Base-by-base conservation (phyloP, 2,888 invertebrate species). In the Aelia acuminata region DNA sequence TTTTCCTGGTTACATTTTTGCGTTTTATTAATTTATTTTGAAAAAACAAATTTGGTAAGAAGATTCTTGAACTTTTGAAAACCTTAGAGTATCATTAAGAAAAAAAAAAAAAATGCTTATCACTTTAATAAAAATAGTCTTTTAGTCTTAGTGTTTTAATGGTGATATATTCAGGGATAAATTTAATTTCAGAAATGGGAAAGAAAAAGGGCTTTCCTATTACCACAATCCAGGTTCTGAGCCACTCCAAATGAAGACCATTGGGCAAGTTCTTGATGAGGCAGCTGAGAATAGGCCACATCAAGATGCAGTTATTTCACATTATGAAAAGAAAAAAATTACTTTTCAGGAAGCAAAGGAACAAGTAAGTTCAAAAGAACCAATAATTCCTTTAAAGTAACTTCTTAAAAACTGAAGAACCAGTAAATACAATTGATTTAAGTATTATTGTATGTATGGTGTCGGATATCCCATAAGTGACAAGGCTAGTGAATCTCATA, bases 121-220 rank as follows among this genome's bases (percentile, higher is more conserved):
- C n/a, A n/a, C n/a, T n/a, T n/a, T n/a, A n/a, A n/a, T 50, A 20
- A 50, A 50, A 50, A 1, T 20, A 50, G 20, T 50, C 22, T 0
- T 26, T 57, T 8, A n/a, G 3, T 18, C 15, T 63, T 31, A 63
- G 0, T 63, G 26, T 31, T n/a, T 22, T 13, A 18, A 5, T 26
- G 13, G 0, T 4, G 31, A 63, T 63, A 26, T 15, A 31, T 5
- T 31, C 26, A 57, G 57, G 1, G 39, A 0, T n/a, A 22, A 43
- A 43, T 80, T 80, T n/a, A 80, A n/a, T 43, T 80, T n/a, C 31
- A 80, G 80, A 39, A 43, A n/a, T 80, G 80, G 18, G 43, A 80
- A 80, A 39, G n/a, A 22, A 43, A 80, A 39, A n/a, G 80, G 80
- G 43, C 80, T 43, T 39, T 80, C 80, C 10, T 80, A 80, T 80